These are phyloP conservation scores for Epirrita christyi DNA, from an alignment of 2,888 invertebrate genomes.

Conservation along the genomic window DNA sequence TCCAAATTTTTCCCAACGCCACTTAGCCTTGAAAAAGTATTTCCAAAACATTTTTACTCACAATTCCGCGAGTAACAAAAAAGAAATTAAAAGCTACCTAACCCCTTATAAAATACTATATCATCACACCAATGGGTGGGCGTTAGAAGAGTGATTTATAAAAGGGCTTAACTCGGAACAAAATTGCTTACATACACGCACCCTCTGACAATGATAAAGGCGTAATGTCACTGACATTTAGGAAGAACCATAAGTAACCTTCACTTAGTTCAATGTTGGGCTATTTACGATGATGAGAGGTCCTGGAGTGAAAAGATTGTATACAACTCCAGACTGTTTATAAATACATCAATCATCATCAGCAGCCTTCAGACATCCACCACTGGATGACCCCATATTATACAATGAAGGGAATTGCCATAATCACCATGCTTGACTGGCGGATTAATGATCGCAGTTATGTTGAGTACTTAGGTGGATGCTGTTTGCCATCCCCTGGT, in stretches of 20 bases:
- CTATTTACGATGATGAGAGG: background rate
- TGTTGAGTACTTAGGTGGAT: too few species aligned
- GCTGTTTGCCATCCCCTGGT: too few species aligned
- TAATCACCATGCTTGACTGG: too few species aligned
- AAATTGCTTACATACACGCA: conserved; percentile 38
- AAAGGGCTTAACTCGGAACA: conserved; percentile 30
- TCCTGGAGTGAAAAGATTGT: background rate
- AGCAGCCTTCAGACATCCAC: too few species aligned
- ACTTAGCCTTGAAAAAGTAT: background rate
- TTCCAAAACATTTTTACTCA: background rate
- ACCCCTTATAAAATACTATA: background rate
- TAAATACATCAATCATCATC: too few species aligned
- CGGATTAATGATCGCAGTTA: too few species aligned
- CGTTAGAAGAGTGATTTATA: conserved; percentile 33
- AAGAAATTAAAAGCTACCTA: background rate
- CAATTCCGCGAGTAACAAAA: background rate
- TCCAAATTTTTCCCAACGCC: background rate
- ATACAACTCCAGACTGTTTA: too few species aligned
- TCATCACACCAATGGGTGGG: conserved; percentile 11
- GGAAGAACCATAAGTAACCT: conserved; percentile 9
- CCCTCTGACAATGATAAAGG: conserved; percentile 36
- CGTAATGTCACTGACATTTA: conserved; percentile 34
- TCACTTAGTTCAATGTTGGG: background rate
- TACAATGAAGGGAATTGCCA: too few species aligned
- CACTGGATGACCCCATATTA: too few species aligned